Conservation (phyloP, 2,797 vertebrate genomes). For the Ibycter americanus region DNA sequence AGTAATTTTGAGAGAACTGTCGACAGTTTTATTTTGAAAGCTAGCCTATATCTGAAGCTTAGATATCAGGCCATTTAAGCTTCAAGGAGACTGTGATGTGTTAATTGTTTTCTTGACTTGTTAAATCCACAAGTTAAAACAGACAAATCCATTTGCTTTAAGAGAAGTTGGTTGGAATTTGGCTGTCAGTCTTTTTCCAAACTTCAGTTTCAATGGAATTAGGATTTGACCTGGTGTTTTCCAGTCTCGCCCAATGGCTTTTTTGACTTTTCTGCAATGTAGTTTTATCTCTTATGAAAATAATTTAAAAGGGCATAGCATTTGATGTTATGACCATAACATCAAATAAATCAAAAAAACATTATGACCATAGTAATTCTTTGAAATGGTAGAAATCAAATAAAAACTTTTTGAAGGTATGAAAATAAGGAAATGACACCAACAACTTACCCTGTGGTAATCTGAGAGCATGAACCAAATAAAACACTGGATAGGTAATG, state of each 20-base stretch:
- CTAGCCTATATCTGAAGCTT: neutral
- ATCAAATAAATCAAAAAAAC: too few species aligned
- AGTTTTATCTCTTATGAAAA: neutral
- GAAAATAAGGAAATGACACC: neutral
- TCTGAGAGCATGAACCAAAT: neutral
- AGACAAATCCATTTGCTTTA: neutral
- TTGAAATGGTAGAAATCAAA: neutral
- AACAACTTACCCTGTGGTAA: neutral
- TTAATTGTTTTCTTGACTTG: neutral
- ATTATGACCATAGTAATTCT: neutral
- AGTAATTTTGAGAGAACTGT: neutral
- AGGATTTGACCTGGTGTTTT: neutral
- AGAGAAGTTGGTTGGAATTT: neutral
- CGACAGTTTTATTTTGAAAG: neutral
- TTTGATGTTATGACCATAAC: too few species aligned
- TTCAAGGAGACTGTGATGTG: neutral
- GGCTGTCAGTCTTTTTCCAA: neutral
- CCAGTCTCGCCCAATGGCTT: neutral
- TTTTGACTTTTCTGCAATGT: neutral
- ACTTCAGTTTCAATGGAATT: neutral
- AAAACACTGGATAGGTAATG: neutral
- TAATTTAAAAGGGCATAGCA: neutral
- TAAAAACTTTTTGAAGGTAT: neutral
- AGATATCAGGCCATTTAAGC: accelerated
- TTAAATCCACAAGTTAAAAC: neutral